These are phyloP conservation scores for Heterotis niloticus DNA, from an alignment of 2,113 vertebrate genomes.

Conservation along the genomic window DNA sequence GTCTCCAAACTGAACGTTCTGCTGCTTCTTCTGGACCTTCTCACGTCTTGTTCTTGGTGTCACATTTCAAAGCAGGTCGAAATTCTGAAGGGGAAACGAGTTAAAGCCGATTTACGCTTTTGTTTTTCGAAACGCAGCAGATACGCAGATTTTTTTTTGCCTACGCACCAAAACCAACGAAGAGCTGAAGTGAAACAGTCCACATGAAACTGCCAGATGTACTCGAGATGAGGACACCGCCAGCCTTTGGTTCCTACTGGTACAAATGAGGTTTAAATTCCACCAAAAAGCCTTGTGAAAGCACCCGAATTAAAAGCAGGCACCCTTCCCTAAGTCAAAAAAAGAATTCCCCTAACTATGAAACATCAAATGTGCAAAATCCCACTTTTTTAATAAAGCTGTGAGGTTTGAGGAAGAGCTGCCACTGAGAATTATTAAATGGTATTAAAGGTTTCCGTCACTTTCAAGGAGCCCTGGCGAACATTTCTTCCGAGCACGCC, in stretches of 20 bases:
- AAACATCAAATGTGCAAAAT: constrained; percentile 14
- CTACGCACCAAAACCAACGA: background rate
- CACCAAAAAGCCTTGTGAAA: constrained; percentile 1
- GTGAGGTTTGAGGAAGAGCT: background rate
- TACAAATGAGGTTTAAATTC: background rate
- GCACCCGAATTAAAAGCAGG: constrained; percentile 13
- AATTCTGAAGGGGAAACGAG: background rate
- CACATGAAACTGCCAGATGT: constrained; percentile 19
- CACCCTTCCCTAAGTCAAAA: background rate
- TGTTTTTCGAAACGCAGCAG: background rate
- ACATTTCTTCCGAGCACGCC: constrained; percentile 27
- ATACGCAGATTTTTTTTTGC: background rate
- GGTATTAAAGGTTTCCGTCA: constrained; percentile 24
- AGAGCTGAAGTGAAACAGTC: background rate
- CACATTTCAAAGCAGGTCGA: background rate
- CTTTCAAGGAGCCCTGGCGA: background rate
- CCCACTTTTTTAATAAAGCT: constrained; percentile 15
- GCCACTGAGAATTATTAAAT: constrained; percentile 20
- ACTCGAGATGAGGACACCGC: background rate
- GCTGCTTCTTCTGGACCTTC: too few relatives aligned
- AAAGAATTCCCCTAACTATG: background rate
- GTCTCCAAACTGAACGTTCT: too few relatives aligned
- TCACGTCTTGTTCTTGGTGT: too few relatives aligned
- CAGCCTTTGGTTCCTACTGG: background rate
- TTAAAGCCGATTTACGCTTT: background rate